These are phyloP conservation scores for Poeciliopsis presidionis DNA, from an alignment of 2,797 vertebrate genomes.

Conservation along the genomic window DNA sequence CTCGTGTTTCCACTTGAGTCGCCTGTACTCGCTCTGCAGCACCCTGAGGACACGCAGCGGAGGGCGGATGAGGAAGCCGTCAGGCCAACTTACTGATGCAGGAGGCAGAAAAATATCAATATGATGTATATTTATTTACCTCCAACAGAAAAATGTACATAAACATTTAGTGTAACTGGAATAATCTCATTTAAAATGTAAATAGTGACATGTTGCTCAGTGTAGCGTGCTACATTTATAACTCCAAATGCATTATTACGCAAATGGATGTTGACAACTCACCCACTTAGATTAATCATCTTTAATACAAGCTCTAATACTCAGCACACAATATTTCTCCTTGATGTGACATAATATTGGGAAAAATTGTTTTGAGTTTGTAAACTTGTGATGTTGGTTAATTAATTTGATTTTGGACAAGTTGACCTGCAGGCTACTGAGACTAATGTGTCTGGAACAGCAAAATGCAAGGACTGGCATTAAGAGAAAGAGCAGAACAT, in stretches of 20 bases:
- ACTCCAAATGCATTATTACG: not conserved
- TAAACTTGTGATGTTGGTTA: not conserved
- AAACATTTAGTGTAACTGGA: not conserved
- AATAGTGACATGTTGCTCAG: conserved; percentile 24
- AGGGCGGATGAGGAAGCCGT: not conserved
- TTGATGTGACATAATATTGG: not conserved
- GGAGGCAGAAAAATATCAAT: conserved; percentile 15
- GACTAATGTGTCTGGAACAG: not conserved
- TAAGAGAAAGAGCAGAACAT: not conserved
- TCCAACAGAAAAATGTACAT: not conserved
- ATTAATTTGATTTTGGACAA: conserved; percentile 1
- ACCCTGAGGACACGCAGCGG: conserved; percentile 79
- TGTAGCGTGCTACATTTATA: not conserved
- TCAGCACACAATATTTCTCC: not conserved
- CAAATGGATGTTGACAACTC: conserved; percentile 20
- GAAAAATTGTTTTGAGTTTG: not conserved
- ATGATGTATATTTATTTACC: not conserved
- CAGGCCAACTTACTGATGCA: conserved; percentile 12
- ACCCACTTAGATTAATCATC: conserved; percentile 23
- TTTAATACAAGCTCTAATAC: conserved; percentile 14
- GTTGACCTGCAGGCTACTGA: not conserved
- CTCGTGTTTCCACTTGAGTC: conserved; percentile 96
- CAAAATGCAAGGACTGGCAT: not conserved
- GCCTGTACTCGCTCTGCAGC: conserved; percentile 93
- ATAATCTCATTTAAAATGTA: conserved; percentile 14